Evolutionary conservation across 2,113 vertebrate species (phyloP), one percentile per base, ranked within the genome.

Genomic region (Spilogale gracilis): DNA sequence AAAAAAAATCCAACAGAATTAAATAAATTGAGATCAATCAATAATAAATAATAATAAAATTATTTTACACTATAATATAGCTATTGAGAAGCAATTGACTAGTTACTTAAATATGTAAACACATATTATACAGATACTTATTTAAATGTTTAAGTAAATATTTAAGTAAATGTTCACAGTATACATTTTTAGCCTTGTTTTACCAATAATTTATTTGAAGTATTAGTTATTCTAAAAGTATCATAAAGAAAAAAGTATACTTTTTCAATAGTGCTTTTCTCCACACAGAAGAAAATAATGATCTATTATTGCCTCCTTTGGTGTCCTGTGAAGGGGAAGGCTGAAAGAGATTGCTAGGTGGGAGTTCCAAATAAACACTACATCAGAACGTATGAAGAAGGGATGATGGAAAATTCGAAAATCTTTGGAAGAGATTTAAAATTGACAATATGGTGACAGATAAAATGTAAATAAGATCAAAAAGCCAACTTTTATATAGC

Each of bases 211-310:
- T 88, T 69, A 4, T 90, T 21, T 58, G 43, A 78, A 73, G 6
- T 85, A 45, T 32, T 89, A 76, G 16, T 79, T 83, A 50, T 87
- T 94, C 38, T 90, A 58, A 91, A 90, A 84, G 10, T 79, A 50
- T 86, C 43, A 16, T 9, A 14, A 85, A 94, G 50, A 91, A 79
- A 84, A 56, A 61, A 20, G 60, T 54, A 56, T 80, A 38, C 38
- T 48, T 63, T 60, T 23, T 73, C n/a, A 88, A 1, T 54, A 4
- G 1, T 76, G 4, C 18, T 95, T 30, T 78, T 80, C 20, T 85
- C 6, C 30, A 92, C 7, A 45, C 9, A 63, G 21, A 71, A 82
- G 6, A 69, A 63, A 18, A 60, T 65, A 56, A 8, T 74, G 32
- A 23, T n/a, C 11, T 74, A 21, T 5, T 67, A 14, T 1, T 78